Evolutionary conservation across 2,888 invertebrate species (phyloP), one percentile per base, ranked within the genome.

Genomic region (Melanargia galathea): DNA sequence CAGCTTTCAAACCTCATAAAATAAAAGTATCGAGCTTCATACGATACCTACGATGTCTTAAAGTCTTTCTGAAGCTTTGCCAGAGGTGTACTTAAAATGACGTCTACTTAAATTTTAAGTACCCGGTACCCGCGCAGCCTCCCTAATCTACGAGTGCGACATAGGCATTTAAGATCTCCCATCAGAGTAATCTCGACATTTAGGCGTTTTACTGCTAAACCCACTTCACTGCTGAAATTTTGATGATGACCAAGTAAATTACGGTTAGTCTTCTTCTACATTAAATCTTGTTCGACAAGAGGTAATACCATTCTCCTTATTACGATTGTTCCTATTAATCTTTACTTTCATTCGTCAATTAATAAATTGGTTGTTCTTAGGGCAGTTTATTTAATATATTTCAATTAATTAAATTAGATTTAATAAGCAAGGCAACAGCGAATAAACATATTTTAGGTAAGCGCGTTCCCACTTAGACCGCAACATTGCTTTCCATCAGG

Each of bases 141-240:
- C 52, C 6, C 45, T 13, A 24, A 59, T 49, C 49, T 59, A 38
- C 35, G 35, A n/a, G 18, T 38, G 18, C 35, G 49, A 51, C 26
- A 30, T 40, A 60, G 33, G 45, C 24, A 60, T 52, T n/a, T 60
- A 60, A 45, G 52, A 60, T 45, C 26, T 54, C 52, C 60, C 52
- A 54, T 60, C 60, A 60, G 45, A 54, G 52, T 60, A 54, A 60
- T 60, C 54, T 60, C 52, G 45, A 54, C 60, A 60, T 60, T 60
- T 60, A 46, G 60, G 45, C 60, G 60, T 54, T 60, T 60, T 60
- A 60, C 60, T 60, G 33, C 60, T 54, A 54, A 45, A 60, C 43
- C 60, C 60, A 54, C 60, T 60, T 60, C 54, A 60, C 54, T 33
- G 60, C 52, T 60, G 60, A 60, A 60, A 60, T 60, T 60, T 60